phyloP scores from a whole-genome alignment of 2,113 vertebrate species.

The Nothobranchius kuhntae region DNA sequence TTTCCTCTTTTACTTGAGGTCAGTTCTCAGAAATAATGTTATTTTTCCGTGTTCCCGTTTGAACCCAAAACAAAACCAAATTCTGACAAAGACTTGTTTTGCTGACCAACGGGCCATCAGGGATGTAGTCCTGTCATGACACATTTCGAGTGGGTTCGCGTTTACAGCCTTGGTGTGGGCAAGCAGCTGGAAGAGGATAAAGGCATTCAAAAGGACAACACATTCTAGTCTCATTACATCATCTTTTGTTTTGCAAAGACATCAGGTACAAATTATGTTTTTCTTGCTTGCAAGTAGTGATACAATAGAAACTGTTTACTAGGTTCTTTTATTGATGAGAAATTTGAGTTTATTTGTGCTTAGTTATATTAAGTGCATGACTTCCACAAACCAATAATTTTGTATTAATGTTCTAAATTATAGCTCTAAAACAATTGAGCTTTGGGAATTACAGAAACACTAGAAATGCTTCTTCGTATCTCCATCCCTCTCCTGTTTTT shows the following conservation, averaged over 20 bases:
- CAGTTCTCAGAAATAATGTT: not conserved
- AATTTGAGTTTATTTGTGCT: not conserved
- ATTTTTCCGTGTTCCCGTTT: not conserved
- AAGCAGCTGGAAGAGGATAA: slow-evolving; percentile 68
- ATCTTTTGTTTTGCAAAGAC: slow-evolving; percentile 58
- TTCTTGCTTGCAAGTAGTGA: slow-evolving; percentile 68
- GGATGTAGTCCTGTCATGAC: slow-evolving; percentile 46
- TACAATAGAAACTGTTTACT: slow-evolving; percentile 26
- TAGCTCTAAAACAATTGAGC: not conserved
- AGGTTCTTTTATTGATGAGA: slow-evolving; percentile 40
- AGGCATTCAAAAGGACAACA: slow-evolving; percentile 67
- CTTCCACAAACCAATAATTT: not conserved
- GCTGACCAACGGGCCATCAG: slow-evolving; percentile 38
- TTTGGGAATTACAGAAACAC: not conserved
- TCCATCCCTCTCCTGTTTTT: slow-evolving; percentile 11
- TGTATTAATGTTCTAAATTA: not conserved
- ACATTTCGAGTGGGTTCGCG: slow-evolving; percentile 52
- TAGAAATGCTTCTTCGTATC: not conserved
- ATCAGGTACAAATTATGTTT: slow-evolving; percentile 74
- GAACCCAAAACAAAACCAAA: not conserved
- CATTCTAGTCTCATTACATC: slow-evolving; percentile 71
- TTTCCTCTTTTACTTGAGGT: not conserved
- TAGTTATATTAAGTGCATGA: not conserved
- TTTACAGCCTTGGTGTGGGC: slow-evolving; percentile 57
- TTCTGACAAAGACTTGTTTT: slow-evolving; percentile 12